Evolutionary conservation across 1,140 invertebrate genomes (phyloP), one percentile per base, ranked within the genome.

Genomic region (Drosophila saltans): DNA sequence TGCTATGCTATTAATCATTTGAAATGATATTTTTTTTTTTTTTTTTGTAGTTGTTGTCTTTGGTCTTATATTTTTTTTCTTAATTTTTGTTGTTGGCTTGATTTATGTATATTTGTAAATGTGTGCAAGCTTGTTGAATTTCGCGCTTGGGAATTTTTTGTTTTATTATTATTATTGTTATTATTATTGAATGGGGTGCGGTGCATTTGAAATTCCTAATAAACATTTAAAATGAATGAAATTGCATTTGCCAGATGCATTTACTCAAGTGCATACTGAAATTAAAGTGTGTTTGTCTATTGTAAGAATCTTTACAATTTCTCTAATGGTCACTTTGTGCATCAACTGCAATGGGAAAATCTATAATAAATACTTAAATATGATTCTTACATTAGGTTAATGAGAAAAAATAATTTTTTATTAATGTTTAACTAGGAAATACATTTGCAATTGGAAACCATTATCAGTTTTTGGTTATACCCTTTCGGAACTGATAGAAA

Each of bases 1-100:
- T 85, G 77, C 74, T 75, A 62, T 68, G 80, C 76, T 80, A 86
- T 86, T 86, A 86, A 86, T 86, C 82, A 86, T 83, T 88, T 64
- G 72, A 86, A 82, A 80, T 88, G 65, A 81, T 79, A 16, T 30
- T 30, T 65, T 77, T 81, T 75, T 72, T 30, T 30, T 65, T 77
- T 81, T 75, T 72, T 67, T 74, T 67, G 39, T 69, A 36, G 30
- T 39, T 39, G 36, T 68, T 68, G 9, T 60, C n/a, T 66, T 48
- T 61, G 75, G 45, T 68, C 33, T 75, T 70, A 8, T 61, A 39
- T 76, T 61, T 73, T 76, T 86, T 86, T 68, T 81, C 86, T 85
- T 88, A 70, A 11, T 48, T 48, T 4, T 48, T 48, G 16, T 52
- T 52, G 10, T 26, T 52, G 21, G 71, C 55, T 74, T 85, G 82